phyloP scores from a whole-genome alignment of 2,113 vertebrate species.

The Xiphorhynchus elegans region DNA sequence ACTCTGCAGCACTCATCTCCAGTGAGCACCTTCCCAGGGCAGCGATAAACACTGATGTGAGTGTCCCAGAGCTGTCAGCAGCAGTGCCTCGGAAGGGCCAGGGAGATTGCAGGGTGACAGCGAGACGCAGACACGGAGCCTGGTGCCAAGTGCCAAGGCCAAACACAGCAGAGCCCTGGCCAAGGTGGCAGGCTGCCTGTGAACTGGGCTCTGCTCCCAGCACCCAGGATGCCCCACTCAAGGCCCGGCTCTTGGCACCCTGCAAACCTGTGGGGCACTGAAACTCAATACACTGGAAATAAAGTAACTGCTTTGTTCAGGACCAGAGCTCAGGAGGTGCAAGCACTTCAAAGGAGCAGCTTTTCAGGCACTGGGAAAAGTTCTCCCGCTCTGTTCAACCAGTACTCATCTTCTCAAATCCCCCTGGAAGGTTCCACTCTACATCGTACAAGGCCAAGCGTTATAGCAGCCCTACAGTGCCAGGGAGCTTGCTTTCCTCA shows the following conservation, averaged over 20 bases:
- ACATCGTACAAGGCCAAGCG: background rate
- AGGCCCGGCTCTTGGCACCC: background rate
- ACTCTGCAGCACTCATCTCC: background rate
- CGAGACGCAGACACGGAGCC: background rate
- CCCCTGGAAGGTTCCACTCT: background rate
- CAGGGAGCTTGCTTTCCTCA: background rate
- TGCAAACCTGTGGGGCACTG: background rate
- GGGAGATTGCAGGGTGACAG: background rate
- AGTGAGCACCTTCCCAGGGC: background rate
- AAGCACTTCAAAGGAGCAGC: background rate
- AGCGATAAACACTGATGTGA: background rate
- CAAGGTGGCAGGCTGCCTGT: background rate
- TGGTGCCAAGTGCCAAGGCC: background rate
- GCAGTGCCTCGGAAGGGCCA: background rate
- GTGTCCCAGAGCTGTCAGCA: background rate
- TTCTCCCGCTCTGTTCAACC: background rate
- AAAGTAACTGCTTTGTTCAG: background rate
- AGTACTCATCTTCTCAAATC: background rate
- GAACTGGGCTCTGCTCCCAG: background rate
- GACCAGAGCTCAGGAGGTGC: background rate
- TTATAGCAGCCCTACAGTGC: background rate
- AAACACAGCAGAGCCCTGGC: background rate
- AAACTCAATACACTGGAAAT: background rate
- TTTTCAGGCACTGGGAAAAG: background rate
- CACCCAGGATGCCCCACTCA: background rate